phyloP scores from a whole-genome alignment of 2,797 vertebrate species.

The Rhyacichthys aspro region DNA sequence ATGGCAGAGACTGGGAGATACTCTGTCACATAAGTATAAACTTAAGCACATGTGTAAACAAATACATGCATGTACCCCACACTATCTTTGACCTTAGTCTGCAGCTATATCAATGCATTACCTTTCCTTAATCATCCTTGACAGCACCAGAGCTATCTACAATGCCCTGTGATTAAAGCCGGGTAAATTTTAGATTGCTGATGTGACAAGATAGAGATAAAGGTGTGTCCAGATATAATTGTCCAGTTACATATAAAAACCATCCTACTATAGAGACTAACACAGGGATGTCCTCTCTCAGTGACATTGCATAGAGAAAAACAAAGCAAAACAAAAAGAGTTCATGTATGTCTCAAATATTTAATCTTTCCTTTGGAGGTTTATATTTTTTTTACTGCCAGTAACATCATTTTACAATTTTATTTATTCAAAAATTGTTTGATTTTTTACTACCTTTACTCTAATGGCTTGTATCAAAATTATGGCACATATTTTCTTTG shows the following conservation, averaged over 20 bases:
- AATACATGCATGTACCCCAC: slow-evolving; percentile 33
- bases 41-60: slow-evolving; percentile 42
- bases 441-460: too few species aligned
- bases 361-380: too few species aligned
- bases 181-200: slow-evolving; percentile 58
- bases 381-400: too few species aligned
- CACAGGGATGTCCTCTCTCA: slow-evolving; percentile 16
- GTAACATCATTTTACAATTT: too few species aligned
- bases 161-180: slow-evolving; percentile 38
- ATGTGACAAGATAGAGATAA: slow-evolving; percentile 61
- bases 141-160: slow-evolving; percentile 36
- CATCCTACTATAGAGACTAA: slow-evolving; percentile 8
- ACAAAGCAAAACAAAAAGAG: slow-evolving; percentile 3
- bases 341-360: too few species aligned
- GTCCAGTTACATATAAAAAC: slow-evolving; percentile 40
- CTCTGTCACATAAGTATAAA: slow-evolving; percentile 56
- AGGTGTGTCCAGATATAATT: slow-evolving; percentile 48
- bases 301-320: slow-evolving; percentile 31
- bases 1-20: slow-evolving; percentile 44
- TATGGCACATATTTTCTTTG: slow-evolving; percentile 34
- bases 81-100: slow-evolving; percentile 45
- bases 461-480: slow-evolving; percentile 27
- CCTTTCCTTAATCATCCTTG: slow-evolving; percentile 26
- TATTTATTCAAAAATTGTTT: too few species aligned
- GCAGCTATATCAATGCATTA: slow-evolving; percentile 24